Base-by-base conservation (phyloP, 2,888 invertebrate species). In the Shargacucullia verbasci region DNA sequence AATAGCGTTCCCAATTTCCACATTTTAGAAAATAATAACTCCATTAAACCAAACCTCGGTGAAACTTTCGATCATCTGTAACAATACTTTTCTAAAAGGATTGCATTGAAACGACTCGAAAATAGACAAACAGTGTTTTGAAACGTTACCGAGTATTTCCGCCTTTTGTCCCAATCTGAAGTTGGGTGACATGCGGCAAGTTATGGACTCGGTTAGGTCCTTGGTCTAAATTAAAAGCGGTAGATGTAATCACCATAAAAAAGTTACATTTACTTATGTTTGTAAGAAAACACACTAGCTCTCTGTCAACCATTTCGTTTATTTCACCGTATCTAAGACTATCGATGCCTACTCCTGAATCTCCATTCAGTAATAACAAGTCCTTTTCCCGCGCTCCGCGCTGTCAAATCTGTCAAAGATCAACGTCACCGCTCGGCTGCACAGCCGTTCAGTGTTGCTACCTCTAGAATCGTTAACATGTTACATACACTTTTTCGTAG, bases 121-220 rank as follows among this genome's bases (percentile, higher is more conserved):
- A 67, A 70, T 61, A 70, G 57, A 67, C 50, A 61, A 58, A 61
- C 52, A 50, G 39, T 20, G n/a, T 14, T 53, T 53, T 14, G 14
- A 29, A 56, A 40, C 55, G 70, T 65, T 69, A 49, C 43, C 29
- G 61, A 73, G 64, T 61, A 57, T 56, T 67, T 65, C 54, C 73
- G 57, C 49, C 57, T 55, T 61, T 76, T 77, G 75, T 74, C 44
- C 67, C 74, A 79, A 79, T 82, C 78, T 78, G 78, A 81, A 82
- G 75, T 80, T 80, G 66, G 64, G 63, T 76, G 82, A 78, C 80
- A 76, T 43, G 67, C 48, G 34, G 59, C 58, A 67, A 79, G 73
- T 78, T 79, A 78, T 76, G 61, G 69, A 59, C 52, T 45, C 55
- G 56, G 52, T 44, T 38, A 41, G 15, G 55, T 43, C 43, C 61